These are phyloP conservation scores for Holacanthus passer DNA, from an alignment of 2,113 vertebrate species.

Conservation along the genomic window DNA sequence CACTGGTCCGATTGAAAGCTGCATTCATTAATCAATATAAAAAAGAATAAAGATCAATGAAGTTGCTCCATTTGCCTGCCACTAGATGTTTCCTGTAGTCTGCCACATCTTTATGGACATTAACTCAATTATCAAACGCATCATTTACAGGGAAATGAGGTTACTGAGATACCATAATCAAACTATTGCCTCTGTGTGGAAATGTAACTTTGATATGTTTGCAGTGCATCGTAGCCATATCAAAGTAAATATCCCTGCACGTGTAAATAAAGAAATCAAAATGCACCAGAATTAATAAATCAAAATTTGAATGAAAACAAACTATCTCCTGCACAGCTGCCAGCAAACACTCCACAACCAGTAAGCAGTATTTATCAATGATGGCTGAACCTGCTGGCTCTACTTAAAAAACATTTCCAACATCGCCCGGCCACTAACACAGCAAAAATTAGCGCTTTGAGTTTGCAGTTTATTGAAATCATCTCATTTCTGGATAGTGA, in stretches of 20 bases:
- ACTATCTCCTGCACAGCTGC: slow-evolving; percentile 5
- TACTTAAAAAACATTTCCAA: slow-evolving; percentile 1
- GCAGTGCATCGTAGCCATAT: neutral
- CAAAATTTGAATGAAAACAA: slow-evolving; percentile 37
- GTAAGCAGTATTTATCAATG: slow-evolving; percentile 20
- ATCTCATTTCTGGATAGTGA: slow-evolving; percentile 11
- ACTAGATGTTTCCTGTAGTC: slow-evolving; percentile 24
- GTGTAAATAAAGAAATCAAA: slow-evolving; percentile 25
- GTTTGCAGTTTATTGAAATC: slow-evolving; percentile 7
- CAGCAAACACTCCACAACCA: slow-evolving; percentile 14
- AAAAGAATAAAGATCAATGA: slow-evolving; percentile 5
- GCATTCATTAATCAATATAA: slow-evolving; percentile 17
- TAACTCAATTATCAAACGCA: slow-evolving; percentile 5
- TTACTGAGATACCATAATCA: slow-evolving; percentile 13
- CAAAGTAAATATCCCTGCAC: slow-evolving; percentile 14
- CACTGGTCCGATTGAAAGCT: slow-evolving; percentile 8
- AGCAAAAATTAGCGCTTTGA: neutral
- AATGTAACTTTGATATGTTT: slow-evolving; percentile 31
- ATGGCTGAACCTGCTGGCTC: slow-evolving; percentile 29
- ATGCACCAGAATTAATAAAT: slow-evolving; percentile 1
- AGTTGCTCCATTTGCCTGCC: slow-evolving; percentile 23
- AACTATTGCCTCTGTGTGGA: slow-evolving; percentile 5
- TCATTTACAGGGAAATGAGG: slow-evolving; percentile 12
- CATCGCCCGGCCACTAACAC: neutral
- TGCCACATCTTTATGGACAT: slow-evolving; percentile 21